These are phyloP conservation scores for Albula glossodonta DNA, from an alignment of 2,113 vertebrate species.

Conservation along the genomic window DNA sequence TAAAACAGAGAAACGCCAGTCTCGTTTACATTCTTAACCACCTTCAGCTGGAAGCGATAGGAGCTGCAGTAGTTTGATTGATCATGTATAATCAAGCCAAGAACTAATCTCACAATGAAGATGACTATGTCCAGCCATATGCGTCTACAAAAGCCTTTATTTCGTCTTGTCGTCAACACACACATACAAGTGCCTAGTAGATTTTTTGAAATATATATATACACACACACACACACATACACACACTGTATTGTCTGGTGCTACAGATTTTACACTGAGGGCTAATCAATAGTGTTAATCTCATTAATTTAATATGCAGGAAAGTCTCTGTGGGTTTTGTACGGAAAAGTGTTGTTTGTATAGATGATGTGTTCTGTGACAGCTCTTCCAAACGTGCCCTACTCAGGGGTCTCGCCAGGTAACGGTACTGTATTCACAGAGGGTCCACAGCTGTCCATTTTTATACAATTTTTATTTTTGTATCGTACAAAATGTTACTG, in stretches of 20 bases:
- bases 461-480: constrained; percentile 10
- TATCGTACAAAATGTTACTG: not conserved
- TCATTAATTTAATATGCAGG: constrained; percentile 34
- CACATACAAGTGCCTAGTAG: constrained; percentile 63
- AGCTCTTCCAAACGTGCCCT: constrained; percentile 26
- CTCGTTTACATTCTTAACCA: constrained; percentile 43
- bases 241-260: constrained; percentile 55
- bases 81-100: constrained; percentile 18
- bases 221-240: no score
- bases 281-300: constrained; percentile 28
- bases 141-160: constrained; percentile 45
- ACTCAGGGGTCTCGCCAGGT: constrained; percentile 17
- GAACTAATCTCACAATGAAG: constrained; percentile 7
- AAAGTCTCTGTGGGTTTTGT: constrained; percentile 39
- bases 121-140: constrained; percentile 9
- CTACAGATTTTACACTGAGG: constrained; percentile 54
- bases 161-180: constrained; percentile 42
- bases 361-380: constrained; percentile 6
- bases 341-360: constrained; percentile 42
- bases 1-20: not conserved
- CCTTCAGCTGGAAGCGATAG: constrained; percentile 26
- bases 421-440: constrained; percentile 16
- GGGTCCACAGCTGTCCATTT: not conserved
- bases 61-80: constrained; percentile 19
- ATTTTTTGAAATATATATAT: constrained; percentile 36